These are phyloP conservation scores for Phthorimaea operculella DNA, from an alignment of 1,140 invertebrate genomes.

Conservation along the genomic window DNA sequence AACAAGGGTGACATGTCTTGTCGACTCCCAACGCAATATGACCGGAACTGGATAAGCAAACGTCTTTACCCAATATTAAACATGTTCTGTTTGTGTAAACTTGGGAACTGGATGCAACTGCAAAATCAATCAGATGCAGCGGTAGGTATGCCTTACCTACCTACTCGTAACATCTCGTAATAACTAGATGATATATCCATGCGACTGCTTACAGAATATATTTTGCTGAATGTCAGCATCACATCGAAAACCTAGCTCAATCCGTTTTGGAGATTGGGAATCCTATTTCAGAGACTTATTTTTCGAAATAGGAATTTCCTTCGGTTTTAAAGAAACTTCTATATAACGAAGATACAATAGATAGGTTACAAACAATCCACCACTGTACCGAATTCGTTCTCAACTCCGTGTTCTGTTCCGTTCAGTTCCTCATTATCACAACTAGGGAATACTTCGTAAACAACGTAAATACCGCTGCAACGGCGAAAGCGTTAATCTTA, in stretches of 20 bases:
- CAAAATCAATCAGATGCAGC: not conserved
- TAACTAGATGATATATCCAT: not conserved
- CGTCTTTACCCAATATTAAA: slow-evolving; percentile 2
- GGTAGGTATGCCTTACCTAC: not conserved
- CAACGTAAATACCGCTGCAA: too few species aligned
- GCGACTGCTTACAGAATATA: not conserved
- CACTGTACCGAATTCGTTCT: too few species aligned
- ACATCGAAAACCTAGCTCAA: not conserved
- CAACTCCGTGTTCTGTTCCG: too few species aligned
- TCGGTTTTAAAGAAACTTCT: too few species aligned
- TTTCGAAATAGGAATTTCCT: too few species aligned
- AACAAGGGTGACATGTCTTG: slow-evolving; percentile 31
- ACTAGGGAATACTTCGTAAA: too few species aligned
- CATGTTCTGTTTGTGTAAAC: not conserved
- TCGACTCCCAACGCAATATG: slow-evolving; percentile 18
- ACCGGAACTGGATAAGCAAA: not conserved
- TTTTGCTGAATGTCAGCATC: not conserved
- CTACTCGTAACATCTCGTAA: too few species aligned
- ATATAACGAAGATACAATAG: too few species aligned
- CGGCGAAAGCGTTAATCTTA: too few species aligned
- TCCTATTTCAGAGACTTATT: too few species aligned
- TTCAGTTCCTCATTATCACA: too few species aligned
- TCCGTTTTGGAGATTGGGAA: not conserved
- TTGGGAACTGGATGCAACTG: not conserved
- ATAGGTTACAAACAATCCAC: too few species aligned